A percentile compares a stretch with the other conserved stretches of the same genome.
phyloP scores from a whole-genome alignment of 2,888 invertebrate genomes.

The Aproaerema taeniolella region DNA sequence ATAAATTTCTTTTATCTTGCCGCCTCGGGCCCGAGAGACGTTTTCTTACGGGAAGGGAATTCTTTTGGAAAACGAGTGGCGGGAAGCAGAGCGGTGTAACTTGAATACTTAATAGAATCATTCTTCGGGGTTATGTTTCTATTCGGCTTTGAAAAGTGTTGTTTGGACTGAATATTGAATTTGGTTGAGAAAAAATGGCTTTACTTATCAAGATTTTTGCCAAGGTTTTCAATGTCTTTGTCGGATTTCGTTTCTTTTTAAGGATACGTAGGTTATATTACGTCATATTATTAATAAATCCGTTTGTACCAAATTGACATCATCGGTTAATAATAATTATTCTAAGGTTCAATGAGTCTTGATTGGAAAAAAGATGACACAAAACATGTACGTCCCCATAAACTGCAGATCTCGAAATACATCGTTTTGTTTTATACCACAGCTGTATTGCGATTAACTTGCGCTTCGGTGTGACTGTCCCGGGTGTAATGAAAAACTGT shows the following conservation, averaged over 20 bases:
- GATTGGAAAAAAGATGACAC: neutral
- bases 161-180: neutral
- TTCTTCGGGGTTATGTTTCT: neutral
- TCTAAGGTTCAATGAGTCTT: neutral
- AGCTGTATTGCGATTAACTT: constrained; percentile 38
- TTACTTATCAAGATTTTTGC: neutral
- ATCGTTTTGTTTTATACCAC: constrained; percentile 14
- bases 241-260: neutral
- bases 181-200: neutral
- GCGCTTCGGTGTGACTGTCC: constrained; percentile 19
- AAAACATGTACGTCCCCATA: neutral
- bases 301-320: neutral
- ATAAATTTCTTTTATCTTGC: constrained; percentile 66
- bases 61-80: constrained; percentile 28
- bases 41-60: constrained; percentile 34
- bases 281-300: neutral
- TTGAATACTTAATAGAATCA: constrained; percentile 1
- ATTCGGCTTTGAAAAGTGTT: neutral
- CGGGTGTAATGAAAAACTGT: constrained; percentile 27
- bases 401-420: neutral
- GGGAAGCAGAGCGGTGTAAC: constrained; percentile 4
- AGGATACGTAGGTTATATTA: neutral
- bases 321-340: neutral
- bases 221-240: too few species aligned
- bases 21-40: constrained; percentile 30